These are phyloP conservation scores for Choloepus didactylus DNA, from an alignment of 2,797 vertebrate genomes.

Conservation along the genomic window DNA sequence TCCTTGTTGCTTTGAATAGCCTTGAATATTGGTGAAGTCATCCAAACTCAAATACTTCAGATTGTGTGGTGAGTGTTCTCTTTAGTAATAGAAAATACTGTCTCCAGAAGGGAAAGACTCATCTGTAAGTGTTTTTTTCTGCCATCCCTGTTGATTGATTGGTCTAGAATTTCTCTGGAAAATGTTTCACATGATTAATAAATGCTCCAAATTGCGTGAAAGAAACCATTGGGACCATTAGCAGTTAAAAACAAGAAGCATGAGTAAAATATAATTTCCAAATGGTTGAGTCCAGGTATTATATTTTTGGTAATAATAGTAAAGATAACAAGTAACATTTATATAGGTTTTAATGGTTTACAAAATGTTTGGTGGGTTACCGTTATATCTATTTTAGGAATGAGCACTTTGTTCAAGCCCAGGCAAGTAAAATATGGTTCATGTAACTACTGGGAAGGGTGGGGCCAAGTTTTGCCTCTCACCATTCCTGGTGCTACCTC, in stretches of 20 bases:
- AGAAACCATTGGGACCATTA: neutral
- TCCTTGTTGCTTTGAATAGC: neutral
- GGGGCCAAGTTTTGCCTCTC: neutral
- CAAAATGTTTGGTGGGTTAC: slow-evolving; percentile 7
- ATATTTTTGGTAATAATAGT: slow-evolving; percentile 30
- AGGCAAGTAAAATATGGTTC: neutral
- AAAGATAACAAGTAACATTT: slow-evolving; percentile 18
- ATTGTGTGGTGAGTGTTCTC: neutral
- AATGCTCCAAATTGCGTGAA: neutral
- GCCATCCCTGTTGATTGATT: neutral
- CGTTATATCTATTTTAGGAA: slow-evolving; percentile 1
- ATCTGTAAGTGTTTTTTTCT: neutral
- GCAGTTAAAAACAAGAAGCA: slow-evolving; percentile 44
- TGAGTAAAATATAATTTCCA: slow-evolving; percentile 62
- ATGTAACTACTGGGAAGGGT: neutral
- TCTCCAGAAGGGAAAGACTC: slow-evolving; percentile 18
- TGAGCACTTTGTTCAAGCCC: neutral
- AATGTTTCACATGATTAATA: slow-evolving; percentile 29
- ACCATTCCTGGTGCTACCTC: neutral
- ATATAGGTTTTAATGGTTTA: slow-evolving; percentile 24
- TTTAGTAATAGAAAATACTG: slow-evolving; percentile 37
- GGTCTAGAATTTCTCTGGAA: slow-evolving; percentile 26
- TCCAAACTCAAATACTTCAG: neutral
- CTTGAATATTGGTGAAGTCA: slow-evolving; percentile 10
- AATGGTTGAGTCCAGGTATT: neutral